Evolutionary conservation across 2,113 vertebrate species (phyloP), one percentile per base, ranked within the genome.

Genomic region (Phaethon lepturus): DNA sequence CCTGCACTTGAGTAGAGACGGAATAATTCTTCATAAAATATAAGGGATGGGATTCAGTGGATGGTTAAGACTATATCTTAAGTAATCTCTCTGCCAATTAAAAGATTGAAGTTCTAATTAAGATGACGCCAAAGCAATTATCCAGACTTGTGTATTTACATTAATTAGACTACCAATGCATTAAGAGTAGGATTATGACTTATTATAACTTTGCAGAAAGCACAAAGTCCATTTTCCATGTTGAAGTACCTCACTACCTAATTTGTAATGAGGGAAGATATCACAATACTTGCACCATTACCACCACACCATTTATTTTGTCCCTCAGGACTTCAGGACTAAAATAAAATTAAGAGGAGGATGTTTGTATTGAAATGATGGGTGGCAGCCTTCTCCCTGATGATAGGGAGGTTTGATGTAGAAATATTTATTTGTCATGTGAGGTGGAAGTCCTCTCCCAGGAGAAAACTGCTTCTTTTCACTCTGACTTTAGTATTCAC

Each of bases 41-140:
- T 13, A 92, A 92, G 33, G 62, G 23, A 95, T 76, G 38, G 56
- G 40, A 64, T 86, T 95, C 95, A 95, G 69, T 93, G 81, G 92
- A 72, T 0, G 25, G 62, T 85, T 47, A 29, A 76, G 62, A 24
- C 49, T 83, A 24, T 95, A 95, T 93, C 93, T 97, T 95, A 96
- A 95, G 95, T 96, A 96, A 97, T 95, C 93, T 95, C 93, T 95
- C 55, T 92, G 53, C 91, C 95, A 96, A 93, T 95, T 96, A 95
- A 86, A 95, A 92, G 71, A 88, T 49, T 82, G 86, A 79, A 85
- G 44, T 90, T 96, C 82, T 92, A 96, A 95, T 96, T 97, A 96
- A 92, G 86, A 86, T 93, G 96, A 95, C 94, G 71, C 45, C 38
- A 88, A 88, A 95, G 88, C 91, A 97, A 92, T 96, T 95, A 73